Percentiles rank a stretch among this genome's conserved stretches.
Evolutionary conservation across 2,888 invertebrate genomes (phyloP).

Genomic region (Helleia helle): DNA sequence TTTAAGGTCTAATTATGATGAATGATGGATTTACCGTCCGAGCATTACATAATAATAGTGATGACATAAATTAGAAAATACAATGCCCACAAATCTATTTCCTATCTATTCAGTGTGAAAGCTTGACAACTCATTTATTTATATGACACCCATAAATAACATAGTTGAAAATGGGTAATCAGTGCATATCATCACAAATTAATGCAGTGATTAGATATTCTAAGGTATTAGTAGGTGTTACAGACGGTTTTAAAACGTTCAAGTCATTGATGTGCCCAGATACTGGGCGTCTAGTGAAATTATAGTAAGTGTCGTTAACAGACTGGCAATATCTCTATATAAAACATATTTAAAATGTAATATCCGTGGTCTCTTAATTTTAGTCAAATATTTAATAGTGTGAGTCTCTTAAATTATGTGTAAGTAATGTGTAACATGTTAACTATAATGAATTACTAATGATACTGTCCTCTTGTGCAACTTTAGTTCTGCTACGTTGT

Average conservation of each 20-base stretch:
- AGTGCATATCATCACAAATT: slow-evolving; percentile 74
- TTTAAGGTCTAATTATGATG: slow-evolving; percentile 58
- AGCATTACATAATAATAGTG: slow-evolving; percentile 65
- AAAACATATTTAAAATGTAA: slow-evolving; percentile 67
- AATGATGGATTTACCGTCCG: slow-evolving; percentile 72
- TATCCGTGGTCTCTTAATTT: slow-evolving; percentile 69
- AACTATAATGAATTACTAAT: slow-evolving; percentile 49
- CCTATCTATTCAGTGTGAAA: slow-evolving; percentile 46
- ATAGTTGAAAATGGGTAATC: slow-evolving; percentile 62
- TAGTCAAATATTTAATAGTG: slow-evolving; percentile 73
- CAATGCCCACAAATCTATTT: slow-evolving; percentile 46
- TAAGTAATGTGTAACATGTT: slow-evolving; percentile 64
- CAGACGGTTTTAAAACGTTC: slow-evolving; percentile 63
- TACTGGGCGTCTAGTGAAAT: slow-evolving; percentile 68
- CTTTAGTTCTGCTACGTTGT: slow-evolving; percentile 69
- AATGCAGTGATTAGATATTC: slow-evolving; percentile 71
- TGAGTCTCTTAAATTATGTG: slow-evolving; percentile 66
- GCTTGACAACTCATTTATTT: slow-evolving; percentile 50
- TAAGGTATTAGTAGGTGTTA: slow-evolving; percentile 73
- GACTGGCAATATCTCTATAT: slow-evolving; percentile 73
- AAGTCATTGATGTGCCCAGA: slow-evolving; percentile 68
- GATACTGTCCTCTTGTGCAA: slow-evolving; percentile 67
- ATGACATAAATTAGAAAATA: slow-evolving; percentile 57
- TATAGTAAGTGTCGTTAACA: slow-evolving; percentile 68
- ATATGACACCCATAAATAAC: slow-evolving; percentile 47